Conservation (phyloP, 2,888 invertebrate genomes). For the Scaptomyza polygonia region DNA sequence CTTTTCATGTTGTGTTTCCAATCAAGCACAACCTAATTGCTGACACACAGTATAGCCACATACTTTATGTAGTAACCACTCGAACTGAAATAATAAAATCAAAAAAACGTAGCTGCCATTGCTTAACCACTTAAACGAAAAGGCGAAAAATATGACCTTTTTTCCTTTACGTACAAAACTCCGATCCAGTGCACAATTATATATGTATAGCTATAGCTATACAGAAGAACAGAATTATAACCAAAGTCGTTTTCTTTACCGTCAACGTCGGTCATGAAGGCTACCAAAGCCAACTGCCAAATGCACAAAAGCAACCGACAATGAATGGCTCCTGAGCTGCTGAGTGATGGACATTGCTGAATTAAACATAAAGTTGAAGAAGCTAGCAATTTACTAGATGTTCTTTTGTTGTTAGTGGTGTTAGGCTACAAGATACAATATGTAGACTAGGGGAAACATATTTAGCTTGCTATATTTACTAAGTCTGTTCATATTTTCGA, state of each 20-base stretch:
- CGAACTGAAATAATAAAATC: slow-evolving; percentile 20
- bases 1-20: slow-evolving; percentile 17
- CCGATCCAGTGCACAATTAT: slow-evolving; percentile 36
- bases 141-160: slow-evolving; percentile 4
- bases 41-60: slow-evolving; percentile 9
- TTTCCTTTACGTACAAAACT: no score
- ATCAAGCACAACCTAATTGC: slow-evolving; percentile 24
- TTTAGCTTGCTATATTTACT: no score
- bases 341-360: slow-evolving; percentile 40
- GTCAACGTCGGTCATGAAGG: slow-evolving; percentile 27
- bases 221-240: slow-evolving; percentile 29
- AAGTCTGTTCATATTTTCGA: no score
- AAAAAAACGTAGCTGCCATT: slow-evolving; percentile 6
- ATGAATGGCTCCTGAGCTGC: slow-evolving; percentile 45
- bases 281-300: slow-evolving; percentile 61
- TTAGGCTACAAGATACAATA: no score
- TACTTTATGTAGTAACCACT: slow-evolving; percentile 24
- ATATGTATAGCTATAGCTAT: slow-evolving; percentile 44
- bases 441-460: no score
- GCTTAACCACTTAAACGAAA: slow-evolving; percentile 3
- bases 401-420: no score
- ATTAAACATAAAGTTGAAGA: slow-evolving; percentile 2
- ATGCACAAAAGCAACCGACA: slow-evolving; percentile 57
- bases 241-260: slow-evolving; percentile 35
- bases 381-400: not conserved